Base-by-base conservation (phyloP, 2,797 vertebrate genomes). In the Hyperoplus immaculatus region DNA sequence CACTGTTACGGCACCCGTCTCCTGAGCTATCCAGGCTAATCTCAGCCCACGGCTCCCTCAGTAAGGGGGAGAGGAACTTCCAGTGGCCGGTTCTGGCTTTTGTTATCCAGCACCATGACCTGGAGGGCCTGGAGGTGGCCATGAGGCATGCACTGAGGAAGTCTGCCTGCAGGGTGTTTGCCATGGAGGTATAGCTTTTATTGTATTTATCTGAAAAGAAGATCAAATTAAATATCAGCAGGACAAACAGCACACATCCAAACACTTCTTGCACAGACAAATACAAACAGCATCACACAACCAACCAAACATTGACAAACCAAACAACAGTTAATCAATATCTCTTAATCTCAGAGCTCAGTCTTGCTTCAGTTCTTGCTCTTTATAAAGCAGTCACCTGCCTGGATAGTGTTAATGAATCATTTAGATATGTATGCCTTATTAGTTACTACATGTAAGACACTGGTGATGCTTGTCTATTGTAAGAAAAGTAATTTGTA, bases 31-130 rank as follows among this genome's bases (percentile, higher is more conserved):
- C 98, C 72, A 96, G 98, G 70, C 96, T 99, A 78, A 99, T 99
- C 92, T 99, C 98, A 38, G 98, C 98, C 69, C 98, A 99, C 70
- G 98, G 98, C 93, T 99, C 98, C 69, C 97, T 99, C 90, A 98
- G 97, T 88, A 99, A 99, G 88, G 98, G 98, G 78, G 98, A 99
- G 92, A 96, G 98, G 83, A 99, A 99, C 93, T 99, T 99, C 94
- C 98, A 99, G 87, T 99, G 98, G 98, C 98, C 98, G 9, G 98
- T 99, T 56, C 89, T 99, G 89, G 98, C 98, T 75, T 99, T 99
- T 90, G 98, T 99, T 68, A 99, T 99, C 88, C 98, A 99, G 83
- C 98, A 99, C 88, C 98, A 99, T 83, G 98, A 99, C 92, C 93
- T 99, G 62, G 98, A 99, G 91, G 98, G 98, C 69, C 95, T 99